phyloP scores from a whole-genome alignment of 2,888 invertebrate species.

The Aspidiotus destructor region DNA sequence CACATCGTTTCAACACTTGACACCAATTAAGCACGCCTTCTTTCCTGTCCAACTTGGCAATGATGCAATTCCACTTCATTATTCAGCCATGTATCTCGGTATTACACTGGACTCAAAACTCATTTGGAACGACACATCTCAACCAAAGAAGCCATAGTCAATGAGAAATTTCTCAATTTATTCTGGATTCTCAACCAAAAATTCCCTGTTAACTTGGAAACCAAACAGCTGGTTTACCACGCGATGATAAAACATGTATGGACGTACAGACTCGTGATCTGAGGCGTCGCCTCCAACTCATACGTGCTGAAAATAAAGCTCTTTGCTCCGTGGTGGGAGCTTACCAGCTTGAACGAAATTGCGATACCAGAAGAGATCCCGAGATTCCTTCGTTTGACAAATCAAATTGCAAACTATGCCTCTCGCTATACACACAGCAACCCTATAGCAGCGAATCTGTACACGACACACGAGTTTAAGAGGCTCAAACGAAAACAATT shows the following conservation, averaged over 20 bases:
- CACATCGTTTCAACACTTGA: not conserved
- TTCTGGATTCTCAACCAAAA: not conserved
- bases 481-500: not conserved
- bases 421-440: not conserved
- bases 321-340: not conserved
- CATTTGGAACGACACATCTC: not conserved
- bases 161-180: not conserved
- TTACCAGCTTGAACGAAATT: not conserved
- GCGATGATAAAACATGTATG: not conserved
- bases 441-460: not conserved
- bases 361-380: not conserved
- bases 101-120: not conserved
- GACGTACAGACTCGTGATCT: not conserved
- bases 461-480: not conserved
- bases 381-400: not conserved
- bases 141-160: not conserved
- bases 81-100: not conserved
- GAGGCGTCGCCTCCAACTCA: not conserved
- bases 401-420: not conserved
- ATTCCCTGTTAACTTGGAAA: not conserved
- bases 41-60: not conserved
- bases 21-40: not conserved
- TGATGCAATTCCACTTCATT: not conserved
- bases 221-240: not conserved
- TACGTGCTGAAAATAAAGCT: not conserved